A percentile compares a stretch with the other conserved stretches of the same genome.
These are phyloP conservation scores for Masnerella sp. DNA, from an alignment of 2,888 invertebrate species.

Conservation along the genomic window DNA sequence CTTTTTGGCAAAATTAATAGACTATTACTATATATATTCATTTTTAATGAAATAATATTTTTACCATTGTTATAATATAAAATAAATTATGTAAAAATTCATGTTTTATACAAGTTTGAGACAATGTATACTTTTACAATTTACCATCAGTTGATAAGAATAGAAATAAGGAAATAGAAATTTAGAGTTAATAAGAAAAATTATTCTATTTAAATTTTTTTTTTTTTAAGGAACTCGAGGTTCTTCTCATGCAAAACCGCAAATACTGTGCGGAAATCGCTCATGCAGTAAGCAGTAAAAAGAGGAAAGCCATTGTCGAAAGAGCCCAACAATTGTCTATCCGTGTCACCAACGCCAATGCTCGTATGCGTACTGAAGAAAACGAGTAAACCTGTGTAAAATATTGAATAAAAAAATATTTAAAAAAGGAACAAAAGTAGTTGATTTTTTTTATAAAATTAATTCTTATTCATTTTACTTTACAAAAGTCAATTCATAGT, in stretches of 20 bases:
- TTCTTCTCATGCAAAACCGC: conserved; percentile 37
- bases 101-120: too few species aligned
- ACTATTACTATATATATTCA: too few species aligned
- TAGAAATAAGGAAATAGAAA: too few species aligned
- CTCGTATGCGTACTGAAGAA: conserved; percentile 98
- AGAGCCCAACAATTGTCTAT: conserved; percentile 97
- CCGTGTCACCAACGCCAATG: conserved; percentile 96
- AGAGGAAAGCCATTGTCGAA: conserved; percentile 96
- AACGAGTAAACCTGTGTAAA: conserved; percentile 87
- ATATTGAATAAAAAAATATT: conserved; percentile 38
- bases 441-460: conserved; percentile 75
- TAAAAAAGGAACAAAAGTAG: not conserved
- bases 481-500: too few species aligned
- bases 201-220: not conserved
- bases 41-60: too few species aligned
- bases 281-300: conserved; percentile 98
- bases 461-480: conserved; percentile 78
- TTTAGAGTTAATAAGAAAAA: not conserved
- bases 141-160: too few species aligned
- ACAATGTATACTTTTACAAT: not conserved
- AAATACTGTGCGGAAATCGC: conserved; percentile 44
- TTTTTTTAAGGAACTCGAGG: conserved; percentile 41
- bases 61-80: too few species aligned
- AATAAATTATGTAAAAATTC: too few species aligned
- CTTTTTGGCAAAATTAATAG: too few species aligned